Conservation (phyloP, 2,888 invertebrate genomes). For the Petrolisthes cinctipes region DNA sequence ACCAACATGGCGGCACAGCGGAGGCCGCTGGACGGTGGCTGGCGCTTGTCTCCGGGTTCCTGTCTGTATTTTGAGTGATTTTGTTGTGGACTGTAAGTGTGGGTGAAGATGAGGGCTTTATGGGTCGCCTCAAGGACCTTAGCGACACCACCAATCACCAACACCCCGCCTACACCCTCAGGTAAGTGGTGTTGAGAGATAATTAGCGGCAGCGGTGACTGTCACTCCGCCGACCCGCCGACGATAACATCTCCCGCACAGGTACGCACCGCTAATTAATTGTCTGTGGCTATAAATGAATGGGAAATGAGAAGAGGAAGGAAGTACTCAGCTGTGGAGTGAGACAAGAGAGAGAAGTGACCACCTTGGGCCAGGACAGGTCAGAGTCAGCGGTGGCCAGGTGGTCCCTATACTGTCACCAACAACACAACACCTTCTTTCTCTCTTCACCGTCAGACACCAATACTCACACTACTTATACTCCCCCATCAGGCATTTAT, state of each 20-base stretch:
- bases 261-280: slow-evolving; percentile 37
- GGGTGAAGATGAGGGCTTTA: neutral
- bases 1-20: slow-evolving; percentile 53
- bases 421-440: neutral
- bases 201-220: slow-evolving; percentile 36
- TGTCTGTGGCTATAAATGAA: slow-evolving; percentile 29
- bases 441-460: neutral
- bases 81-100: neutral
- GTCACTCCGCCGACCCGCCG: slow-evolving; percentile 24
- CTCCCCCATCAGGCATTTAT: neutral
- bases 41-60: slow-evolving; percentile 12
- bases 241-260: slow-evolving; percentile 35
- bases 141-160: neutral
- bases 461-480: neutral
- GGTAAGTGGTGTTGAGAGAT: neutral
- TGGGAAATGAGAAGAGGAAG: neutral
- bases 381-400: neutral
- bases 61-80: slow-evolving; percentile 9
- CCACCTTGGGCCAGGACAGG: neutral
- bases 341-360: too few species aligned
- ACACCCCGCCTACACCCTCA: neutral
- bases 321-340: neutral
- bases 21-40: slow-evolving; percentile 20
- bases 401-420: neutral
- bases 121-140: too few species aligned